Base-by-base conservation (phyloP, 2,888 invertebrate genomes). In the Cepaea hortensis region DNA sequence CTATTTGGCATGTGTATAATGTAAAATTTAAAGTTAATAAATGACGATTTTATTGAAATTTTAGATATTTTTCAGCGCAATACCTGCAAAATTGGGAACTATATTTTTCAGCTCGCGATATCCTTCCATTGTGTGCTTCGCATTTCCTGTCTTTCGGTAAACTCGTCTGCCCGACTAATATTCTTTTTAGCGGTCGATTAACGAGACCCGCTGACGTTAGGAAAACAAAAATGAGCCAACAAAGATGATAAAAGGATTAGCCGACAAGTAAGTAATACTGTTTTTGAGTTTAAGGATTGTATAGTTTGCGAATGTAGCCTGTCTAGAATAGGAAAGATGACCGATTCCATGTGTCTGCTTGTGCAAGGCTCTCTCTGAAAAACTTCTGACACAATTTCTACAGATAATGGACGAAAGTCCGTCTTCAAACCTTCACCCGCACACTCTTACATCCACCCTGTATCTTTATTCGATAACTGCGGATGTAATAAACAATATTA, bases 211-310 rank as follows among this genome's bases (percentile, higher is more conserved):
- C 77, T 79, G 79, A 35, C 35, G 20, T 11, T 3, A 79, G 18
- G 11, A 6, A 76, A 55, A 81, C 72, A 85, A 89, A 90, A 82
- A 89, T 88, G 89, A 86, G 77, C 82, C 81, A 86, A 81, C 86
- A 90, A 92, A 92, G 91, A 92, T 92, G 92, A 92, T 92, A 91
- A 91, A 92, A 86, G 89, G 89, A 89, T 90, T 89, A 86, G 88
- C 89, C 85, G 90, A 91, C 85, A 90, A 92, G 92, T 92, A 91
- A 92, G 92, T 91, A 90, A 85, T 65, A 46, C 6, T 70, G 61
- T n/a, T 72, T 84, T 48, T 48, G 68, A 48, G 23, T 84, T 62
- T 55, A 35, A 79, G 68, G 50, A 55, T 50, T 48, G 50, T 84
- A 48, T 85, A 68, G 46, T 79, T 76, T 85, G 85, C 55, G 80